These are phyloP conservation scores for Chelonoidis abingdonii DNA, from an alignment of 2,113 vertebrate genomes.

Conservation along the genomic window DNA sequence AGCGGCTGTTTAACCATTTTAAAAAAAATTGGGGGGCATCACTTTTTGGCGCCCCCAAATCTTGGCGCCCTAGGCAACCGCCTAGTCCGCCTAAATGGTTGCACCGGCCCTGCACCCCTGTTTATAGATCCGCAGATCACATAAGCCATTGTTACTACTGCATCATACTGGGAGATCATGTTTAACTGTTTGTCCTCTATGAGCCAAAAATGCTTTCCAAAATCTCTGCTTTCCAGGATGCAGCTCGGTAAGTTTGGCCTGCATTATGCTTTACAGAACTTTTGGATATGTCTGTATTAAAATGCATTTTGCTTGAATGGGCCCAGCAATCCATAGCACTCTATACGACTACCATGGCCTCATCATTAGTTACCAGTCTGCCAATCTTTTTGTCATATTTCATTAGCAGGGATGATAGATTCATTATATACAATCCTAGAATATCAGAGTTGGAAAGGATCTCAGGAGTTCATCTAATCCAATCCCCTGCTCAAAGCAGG, in stretches of 20 bases:
- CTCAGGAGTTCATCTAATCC: no score
- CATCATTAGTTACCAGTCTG: neutral
- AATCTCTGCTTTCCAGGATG: neutral
- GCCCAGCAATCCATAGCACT: neutral
- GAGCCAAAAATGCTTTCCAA: neutral
- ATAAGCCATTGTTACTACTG: neutral
- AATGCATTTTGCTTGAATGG: neutral
- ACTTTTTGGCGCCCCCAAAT: no score
- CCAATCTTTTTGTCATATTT: neutral
- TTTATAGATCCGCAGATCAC: neutral
- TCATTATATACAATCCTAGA: no score
- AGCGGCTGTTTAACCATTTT: no score
- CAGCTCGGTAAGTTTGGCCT: neutral
- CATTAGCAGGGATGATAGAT: neutral
- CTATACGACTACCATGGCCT: neutral
- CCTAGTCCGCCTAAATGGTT: no score
- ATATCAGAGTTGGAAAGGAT: no score
- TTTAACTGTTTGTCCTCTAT: neutral
- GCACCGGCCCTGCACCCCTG: neutral
- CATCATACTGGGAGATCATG: neutral
- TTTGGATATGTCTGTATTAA: neutral
- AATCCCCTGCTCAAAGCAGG: no score
- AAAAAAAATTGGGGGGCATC: no score
- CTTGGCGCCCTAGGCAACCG: no score
- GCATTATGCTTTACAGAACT: neutral